Evolutionary conservation across 2,888 invertebrate species (phyloP).

Genomic region (Andrena haemorrhoa): DNA sequence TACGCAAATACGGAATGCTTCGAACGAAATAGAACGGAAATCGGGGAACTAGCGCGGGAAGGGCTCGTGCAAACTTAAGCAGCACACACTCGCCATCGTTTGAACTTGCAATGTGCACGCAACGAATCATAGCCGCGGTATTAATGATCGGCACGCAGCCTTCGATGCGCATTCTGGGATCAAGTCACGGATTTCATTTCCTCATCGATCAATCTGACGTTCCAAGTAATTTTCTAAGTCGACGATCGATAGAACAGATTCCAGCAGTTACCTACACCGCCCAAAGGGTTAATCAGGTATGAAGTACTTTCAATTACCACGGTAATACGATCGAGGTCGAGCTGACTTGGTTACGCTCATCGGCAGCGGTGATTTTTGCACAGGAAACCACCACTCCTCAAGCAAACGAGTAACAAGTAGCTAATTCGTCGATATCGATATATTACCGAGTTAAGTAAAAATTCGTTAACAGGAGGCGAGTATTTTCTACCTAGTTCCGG

Average conservation of each 20-base stretch:
- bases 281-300: background rate
- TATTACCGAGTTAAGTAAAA: slow-evolving; percentile 45
- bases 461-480: background rate
- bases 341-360: slow-evolving; percentile 38
- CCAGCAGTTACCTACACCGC: background rate
- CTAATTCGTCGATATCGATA: slow-evolving; percentile 13
- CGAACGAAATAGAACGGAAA: slow-evolving; percentile 41
- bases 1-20: slow-evolving; percentile 54
- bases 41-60: slow-evolving; percentile 13
- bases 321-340: slow-evolving; percentile 38
- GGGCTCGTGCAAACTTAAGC: slow-evolving; percentile 54
- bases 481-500: background rate
- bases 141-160: slow-evolving; percentile 13
- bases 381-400: slow-evolving; percentile 53
- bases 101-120: slow-evolving; percentile 37
- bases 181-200: slow-evolving; percentile 3
- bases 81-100: slow-evolving; percentile 56
- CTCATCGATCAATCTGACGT: background rate
- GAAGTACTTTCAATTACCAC: slow-evolving; percentile 19
- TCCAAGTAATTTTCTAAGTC: background rate
- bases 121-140: slow-evolving; percentile 55
- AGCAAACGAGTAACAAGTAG: slow-evolving; percentile 46
- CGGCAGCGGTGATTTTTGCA: slow-evolving; percentile 53
- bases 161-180: background rate
- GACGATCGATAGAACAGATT: background rate